Evolutionary conservation across 2,797 vertebrate species (phyloP), one percentile per base, ranked within the genome.

Genomic region (Pseudochaenichthys georgianus): DNA sequence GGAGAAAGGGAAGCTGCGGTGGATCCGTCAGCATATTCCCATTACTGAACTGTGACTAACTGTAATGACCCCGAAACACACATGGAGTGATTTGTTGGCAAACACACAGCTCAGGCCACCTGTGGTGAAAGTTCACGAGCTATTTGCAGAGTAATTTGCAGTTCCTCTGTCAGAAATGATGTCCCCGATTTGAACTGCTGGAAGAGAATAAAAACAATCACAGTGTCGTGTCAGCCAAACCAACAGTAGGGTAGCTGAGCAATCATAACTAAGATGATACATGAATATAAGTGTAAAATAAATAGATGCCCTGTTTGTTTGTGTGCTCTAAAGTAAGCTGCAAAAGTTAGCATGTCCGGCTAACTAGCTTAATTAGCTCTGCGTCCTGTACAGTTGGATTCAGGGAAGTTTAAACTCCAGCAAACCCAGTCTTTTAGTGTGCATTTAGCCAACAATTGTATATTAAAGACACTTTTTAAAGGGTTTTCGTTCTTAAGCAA

Each of bases 1-100:
- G 17, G 59, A 82, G 11, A 47, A 65, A 57, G 51, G 86, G 76
- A 86, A 88, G 64, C 80, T 73, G 78, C 73, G 48, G 73, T 3
- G 51, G 16, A 43, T 75, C 64, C 12, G 62, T 81, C 70, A 75
- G 76, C 71, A 42, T 3, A 68, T 59, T 69, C 71, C 64, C 64
- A 21, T 73, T 42, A 57, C 64, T 38, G 69, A 70, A 12, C 63
- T 1, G 50, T 78, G 71, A 70, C 80, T 50, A 28, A 31, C 57
- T 38, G 55, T n/a, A 17, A 68, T 64, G 45, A 5, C n/a, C 9
- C 1, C 31, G 17, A 60, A 1, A 45, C 68, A 63, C 59, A 55
- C 61, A 70, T 66, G 42, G 19, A 34, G 47, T 45, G 75, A 82
- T 74, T 78, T 86, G 73, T 62, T 77, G 80, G 55, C 21, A 55